Evolutionary conservation across 2,113 vertebrate genomes (phyloP).

Genomic region (Pyrgilauda ruficollis): DNA sequence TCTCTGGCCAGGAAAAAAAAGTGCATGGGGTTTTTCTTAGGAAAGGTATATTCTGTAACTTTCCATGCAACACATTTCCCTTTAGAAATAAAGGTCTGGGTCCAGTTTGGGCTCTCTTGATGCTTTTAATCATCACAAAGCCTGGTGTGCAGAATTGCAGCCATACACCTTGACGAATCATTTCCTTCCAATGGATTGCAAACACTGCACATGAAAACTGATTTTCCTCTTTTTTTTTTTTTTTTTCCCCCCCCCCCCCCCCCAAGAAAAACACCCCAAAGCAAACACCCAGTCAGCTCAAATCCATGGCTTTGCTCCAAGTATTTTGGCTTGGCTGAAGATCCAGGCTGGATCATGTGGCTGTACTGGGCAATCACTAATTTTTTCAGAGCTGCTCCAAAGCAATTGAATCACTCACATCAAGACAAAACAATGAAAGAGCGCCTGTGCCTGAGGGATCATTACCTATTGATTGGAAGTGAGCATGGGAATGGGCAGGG

Average conservation of each 20-base stretch:
- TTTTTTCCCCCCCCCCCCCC: too few species aligned
- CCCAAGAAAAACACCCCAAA: not conserved
- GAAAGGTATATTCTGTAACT: not conserved
- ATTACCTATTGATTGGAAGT: not conserved
- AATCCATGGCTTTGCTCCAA: not conserved
- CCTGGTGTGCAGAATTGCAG: not conserved
- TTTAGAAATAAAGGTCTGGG: not conserved
- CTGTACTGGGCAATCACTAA: not conserved
- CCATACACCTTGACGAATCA: fast-evolving
- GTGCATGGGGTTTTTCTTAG: not conserved
- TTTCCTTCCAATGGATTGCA: not conserved
- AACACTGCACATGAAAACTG: not conserved
- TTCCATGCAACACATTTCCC: not conserved
- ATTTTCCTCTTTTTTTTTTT: not conserved
- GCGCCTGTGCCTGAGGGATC: not conserved
- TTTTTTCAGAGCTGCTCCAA: not conserved
- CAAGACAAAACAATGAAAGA: not conserved
- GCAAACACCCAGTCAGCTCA: not conserved
- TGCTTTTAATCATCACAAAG: not conserved
- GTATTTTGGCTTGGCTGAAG: not conserved
- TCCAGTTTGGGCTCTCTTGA: not conserved
- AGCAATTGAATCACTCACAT: not conserved
- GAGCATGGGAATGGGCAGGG: fast-evolving
- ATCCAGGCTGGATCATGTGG: not conserved
- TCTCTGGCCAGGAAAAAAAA: not conserved